Conservation (phyloP, 1,140 invertebrate genomes). For the Vanessa tameamea region DNA sequence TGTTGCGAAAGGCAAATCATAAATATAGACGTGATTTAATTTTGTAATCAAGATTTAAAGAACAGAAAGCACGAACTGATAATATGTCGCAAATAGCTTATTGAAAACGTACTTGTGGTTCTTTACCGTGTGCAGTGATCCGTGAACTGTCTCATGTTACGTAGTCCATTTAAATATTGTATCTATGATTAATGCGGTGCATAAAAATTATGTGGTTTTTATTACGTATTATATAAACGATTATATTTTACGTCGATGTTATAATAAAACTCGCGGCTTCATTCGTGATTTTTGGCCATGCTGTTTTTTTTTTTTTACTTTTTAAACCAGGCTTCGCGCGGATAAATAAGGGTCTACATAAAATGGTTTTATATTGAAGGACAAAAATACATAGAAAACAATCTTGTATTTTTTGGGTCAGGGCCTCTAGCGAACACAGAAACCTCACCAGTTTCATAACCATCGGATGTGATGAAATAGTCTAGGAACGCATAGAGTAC, state of each 20-base stretch:
- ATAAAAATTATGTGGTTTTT: background rate
- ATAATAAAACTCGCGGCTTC: background rate
- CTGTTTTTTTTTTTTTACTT: background rate
- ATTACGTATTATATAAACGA: background rate
- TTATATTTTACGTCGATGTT: background rate
- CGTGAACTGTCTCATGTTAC: slow-evolving; percentile 19
- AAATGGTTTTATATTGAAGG: too few species aligned
- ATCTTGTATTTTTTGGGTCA: too few species aligned
- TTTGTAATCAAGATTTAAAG: slow-evolving; percentile 10
- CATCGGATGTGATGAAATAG: too few species aligned
- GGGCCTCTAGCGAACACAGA: too few species aligned
- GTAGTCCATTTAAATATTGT: background rate
- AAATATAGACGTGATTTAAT: slow-evolving; percentile 17
- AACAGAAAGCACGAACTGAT: slow-evolving; percentile 3
- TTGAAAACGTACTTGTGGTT: slow-evolving; percentile 6
- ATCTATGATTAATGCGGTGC: background rate
- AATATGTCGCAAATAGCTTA: slow-evolving; percentile 13
- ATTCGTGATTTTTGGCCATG: background rate
- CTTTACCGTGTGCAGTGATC: background rate
- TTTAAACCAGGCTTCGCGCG: too few species aligned
- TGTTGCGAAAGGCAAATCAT: slow-evolving; percentile 11
- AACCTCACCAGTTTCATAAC: too few species aligned
- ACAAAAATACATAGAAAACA: too few species aligned
- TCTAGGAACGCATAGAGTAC: too few species aligned
- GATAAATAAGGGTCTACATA: too few species aligned